Evolutionary conservation across 2,888 invertebrate species (phyloP).

Genomic region (Dicyrtoma fusca): DNA sequence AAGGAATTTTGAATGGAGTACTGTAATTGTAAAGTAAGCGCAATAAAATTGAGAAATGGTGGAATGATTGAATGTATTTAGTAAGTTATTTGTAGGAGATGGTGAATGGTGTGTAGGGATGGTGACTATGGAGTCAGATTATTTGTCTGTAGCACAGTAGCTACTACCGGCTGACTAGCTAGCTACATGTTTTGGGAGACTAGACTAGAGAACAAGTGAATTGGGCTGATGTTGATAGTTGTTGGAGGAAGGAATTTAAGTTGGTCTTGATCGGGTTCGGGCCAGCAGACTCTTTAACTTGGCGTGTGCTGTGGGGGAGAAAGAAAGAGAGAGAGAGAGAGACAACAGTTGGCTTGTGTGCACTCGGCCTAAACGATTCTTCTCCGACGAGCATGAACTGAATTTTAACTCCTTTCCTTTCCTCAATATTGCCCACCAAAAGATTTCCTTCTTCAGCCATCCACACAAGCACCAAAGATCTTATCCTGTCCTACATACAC

Average conservation of each 20-base stretch:
- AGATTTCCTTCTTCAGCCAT: constrained; percentile 3
- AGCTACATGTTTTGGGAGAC: not conserved
- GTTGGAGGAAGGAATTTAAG: not conserved
- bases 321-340: constrained; percentile 33
- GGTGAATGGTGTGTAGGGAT: too few relatives aligned
- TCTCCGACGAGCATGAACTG: constrained; percentile 39
- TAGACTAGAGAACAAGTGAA: not conserved
- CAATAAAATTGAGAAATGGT: too few relatives aligned
- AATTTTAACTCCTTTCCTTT: constrained; percentile 41
- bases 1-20: not conserved
- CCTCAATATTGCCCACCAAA: constrained; percentile 34
- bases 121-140: too few relatives aligned
- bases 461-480: not conserved
- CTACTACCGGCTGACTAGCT: too few relatives aligned
- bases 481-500: not conserved
- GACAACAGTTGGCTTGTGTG: constrained; percentile 55
- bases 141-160: too few relatives aligned
- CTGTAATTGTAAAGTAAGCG: constrained; percentile 22
- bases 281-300: too few relatives aligned
- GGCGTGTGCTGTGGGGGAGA: not conserved
- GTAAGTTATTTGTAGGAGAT: too few relatives aligned
- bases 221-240: not conserved
- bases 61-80: too few relatives aligned
- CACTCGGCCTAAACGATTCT: constrained; percentile 44
- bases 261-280: too few relatives aligned